phyloP scores from a whole-genome alignment of 2,888 invertebrate species.

The Punctoribates punctum region DNA sequence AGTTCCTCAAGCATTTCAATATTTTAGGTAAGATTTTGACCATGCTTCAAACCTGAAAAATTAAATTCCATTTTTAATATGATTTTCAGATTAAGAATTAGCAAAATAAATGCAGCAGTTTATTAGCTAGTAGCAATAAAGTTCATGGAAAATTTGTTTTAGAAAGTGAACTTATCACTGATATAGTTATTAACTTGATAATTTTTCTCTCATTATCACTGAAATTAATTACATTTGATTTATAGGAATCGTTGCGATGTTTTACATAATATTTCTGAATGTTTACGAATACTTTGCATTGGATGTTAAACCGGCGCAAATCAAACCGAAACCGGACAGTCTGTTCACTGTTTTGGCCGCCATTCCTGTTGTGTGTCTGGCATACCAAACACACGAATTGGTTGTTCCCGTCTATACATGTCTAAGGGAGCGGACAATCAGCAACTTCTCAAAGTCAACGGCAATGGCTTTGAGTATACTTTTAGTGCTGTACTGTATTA shows the following conservation, averaged over 20 bases:
- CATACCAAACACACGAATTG: constrained; percentile 64
- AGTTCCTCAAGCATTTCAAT: constrained; percentile 49
- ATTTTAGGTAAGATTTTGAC: constrained; percentile 10
- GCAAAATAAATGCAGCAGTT: no score
- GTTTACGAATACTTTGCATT: constrained; percentile 23
- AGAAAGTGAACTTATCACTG: no score
- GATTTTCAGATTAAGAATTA: no score
- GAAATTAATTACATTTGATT: no score
- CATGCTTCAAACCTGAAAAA: no score
- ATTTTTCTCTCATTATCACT: no score
- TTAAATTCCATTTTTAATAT: no score
- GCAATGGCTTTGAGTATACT: constrained; percentile 55
- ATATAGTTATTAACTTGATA: no score
- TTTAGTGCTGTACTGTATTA: constrained; percentile 55
- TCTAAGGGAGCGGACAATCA: constrained; percentile 57
- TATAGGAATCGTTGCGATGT: constrained; percentile 47
- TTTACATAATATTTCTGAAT: constrained; percentile 34
- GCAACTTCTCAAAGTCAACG: constrained; percentile 58
- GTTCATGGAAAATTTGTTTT: no score
- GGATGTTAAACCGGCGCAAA: neutral
- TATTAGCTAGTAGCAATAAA: no score
- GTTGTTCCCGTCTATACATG: constrained; percentile 63
- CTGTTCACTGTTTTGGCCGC: constrained; percentile 51
- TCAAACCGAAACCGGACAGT: constrained; percentile 42
- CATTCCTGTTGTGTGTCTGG: constrained; percentile 63